Base-by-base conservation (phyloP, 2,888 invertebrate genomes). In the Meghimatium bilineatum region DNA sequence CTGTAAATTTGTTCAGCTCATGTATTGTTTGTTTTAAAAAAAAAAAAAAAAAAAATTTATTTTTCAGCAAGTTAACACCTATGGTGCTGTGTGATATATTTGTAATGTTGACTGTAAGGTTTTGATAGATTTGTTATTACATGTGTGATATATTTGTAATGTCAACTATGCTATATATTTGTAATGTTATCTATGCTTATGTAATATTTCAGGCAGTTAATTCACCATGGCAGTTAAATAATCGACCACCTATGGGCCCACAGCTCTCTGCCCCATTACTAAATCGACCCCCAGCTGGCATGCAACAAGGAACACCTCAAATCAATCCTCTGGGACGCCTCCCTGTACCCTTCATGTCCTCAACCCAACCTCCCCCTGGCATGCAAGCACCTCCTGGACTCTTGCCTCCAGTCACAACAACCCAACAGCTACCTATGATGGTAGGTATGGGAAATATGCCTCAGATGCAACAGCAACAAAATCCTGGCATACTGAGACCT, bases 311-410 rank as follows among this genome's bases (percentile, higher is more conserved):
- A 36, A 74, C 83, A 3, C 86, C 88, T 17, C 86, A 85, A 56
- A 81, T 80, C 52, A 84, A 84, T 75, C 80, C 88, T 14, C 52
- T 79, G 49, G 78, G 67, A 6, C 82, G 79, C n/a, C 69, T 82
- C 66, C 79, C 82, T 26, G 38, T 79, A 36, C 82, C 82, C 23
- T 63, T 77, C 6, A 85, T 82, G 79, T 82, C 85, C 26, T 52
- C 71, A 76, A 82, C 83, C 80, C 84, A 71, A 86, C 86, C 86
- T 84, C 86, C 82, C 74, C 88, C 66, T 63, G 85, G 77, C 81
- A 86, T 80, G 85, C 79, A 82, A 36, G 71, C 72, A 63, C 76
- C 84, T 32, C 77, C 71, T 52, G 76, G 67, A 23, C 63, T 76
- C 8, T 72, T 81, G 44, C 87, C 84, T 38, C 88, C 86, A 34